Evolutionary conservation across 2,888 invertebrate genomes (phyloP).

Genomic region (Dasysyrphus tricinctus): DNA sequence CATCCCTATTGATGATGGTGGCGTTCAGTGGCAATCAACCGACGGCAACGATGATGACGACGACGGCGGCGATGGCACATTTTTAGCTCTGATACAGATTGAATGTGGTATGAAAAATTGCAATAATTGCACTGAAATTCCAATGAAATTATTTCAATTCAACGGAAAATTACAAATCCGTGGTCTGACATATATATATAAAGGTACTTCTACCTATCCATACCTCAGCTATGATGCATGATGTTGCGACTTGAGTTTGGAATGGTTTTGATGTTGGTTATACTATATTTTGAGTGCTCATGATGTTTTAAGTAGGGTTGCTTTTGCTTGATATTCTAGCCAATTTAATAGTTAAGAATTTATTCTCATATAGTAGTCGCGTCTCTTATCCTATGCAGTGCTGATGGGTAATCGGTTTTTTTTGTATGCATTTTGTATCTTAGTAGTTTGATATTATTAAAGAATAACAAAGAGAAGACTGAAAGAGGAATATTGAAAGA

Average conservation of each 20-base stretch:
- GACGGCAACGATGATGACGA: background rate
- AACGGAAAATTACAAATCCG: slow-evolving; percentile 58
- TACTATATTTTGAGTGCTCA: slow-evolving; percentile 15
- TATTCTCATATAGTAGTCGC: background rate
- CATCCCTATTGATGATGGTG: slow-evolving; percentile 8
- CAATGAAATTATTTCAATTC: slow-evolving; percentile 74
- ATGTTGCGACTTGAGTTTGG: slow-evolving; percentile 12
- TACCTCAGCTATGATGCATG: background rate
- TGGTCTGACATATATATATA: slow-evolving; percentile 35
- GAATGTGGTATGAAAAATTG: slow-evolving; percentile 71
- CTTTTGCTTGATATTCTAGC: slow-evolving; percentile 1
- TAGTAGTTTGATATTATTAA: slow-evolving; percentile 19
- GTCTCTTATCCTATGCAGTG: background rate
- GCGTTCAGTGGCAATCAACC: background rate
- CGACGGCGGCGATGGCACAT: background rate
- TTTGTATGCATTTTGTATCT: background rate
- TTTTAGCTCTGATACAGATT: slow-evolving; percentile 47
- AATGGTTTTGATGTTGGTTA: slow-evolving; percentile 16
- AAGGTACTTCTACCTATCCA: background rate
- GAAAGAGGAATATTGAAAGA: slow-evolving; percentile 2
- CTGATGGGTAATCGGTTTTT: slow-evolving; percentile 20
- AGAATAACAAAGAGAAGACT: background rate
- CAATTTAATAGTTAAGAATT: slow-evolving; percentile 39
- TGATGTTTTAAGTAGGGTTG: slow-evolving; percentile 13
- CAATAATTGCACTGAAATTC: slow-evolving; percentile 73